Evolutionary conservation across 1,140 invertebrate genomes (phyloP).

Genomic region (Kradibia gibbosae): DNA sequence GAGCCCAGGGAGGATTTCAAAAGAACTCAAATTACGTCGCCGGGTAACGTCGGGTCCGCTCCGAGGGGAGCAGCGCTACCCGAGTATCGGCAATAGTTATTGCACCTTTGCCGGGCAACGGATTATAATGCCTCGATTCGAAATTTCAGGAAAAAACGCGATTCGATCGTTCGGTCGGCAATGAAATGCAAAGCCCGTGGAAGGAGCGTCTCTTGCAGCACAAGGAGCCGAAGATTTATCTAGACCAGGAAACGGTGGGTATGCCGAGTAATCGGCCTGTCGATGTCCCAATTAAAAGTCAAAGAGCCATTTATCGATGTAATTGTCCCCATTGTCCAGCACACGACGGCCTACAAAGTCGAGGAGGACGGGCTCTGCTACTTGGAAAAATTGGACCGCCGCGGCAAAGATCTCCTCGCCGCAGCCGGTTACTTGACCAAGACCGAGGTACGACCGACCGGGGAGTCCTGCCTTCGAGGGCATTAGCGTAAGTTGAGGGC

Average conservation of each 20-base stretch:
- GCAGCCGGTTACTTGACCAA: constrained; percentile 54
- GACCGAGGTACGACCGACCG: constrained; percentile 64
- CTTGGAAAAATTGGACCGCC: constrained; percentile 57
- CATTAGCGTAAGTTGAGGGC: too few species aligned
- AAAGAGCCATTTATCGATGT: too few species aligned
- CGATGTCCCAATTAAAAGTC: too few species aligned
- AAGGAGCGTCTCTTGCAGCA: not conserved
- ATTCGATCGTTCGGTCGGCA: constrained; percentile 59
- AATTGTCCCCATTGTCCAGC: too few species aligned
- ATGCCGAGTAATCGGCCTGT: too few species aligned
- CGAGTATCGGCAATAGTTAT: too few species aligned
- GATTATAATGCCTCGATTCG: not conserved
- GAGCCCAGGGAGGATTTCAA: too few species aligned
- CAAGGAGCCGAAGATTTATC: constrained; percentile 56
- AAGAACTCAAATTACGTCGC: too few species aligned
- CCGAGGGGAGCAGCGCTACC: too few species aligned
- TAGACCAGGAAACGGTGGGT: constrained; percentile 63
- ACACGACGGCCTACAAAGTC: constrained; percentile 63
- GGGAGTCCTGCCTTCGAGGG: too few species aligned
- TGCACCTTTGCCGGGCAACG: too few species aligned
- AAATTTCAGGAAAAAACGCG: constrained; percentile 59
- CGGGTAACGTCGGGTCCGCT: too few species aligned
- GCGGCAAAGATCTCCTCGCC: not conserved
- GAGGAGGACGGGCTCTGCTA: constrained; percentile 59
- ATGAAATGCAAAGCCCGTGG: not conserved